These are phyloP conservation scores for Gadus macrocephalus DNA, from an alignment of 2,113 vertebrate genomes.

Conservation along the genomic window DNA sequence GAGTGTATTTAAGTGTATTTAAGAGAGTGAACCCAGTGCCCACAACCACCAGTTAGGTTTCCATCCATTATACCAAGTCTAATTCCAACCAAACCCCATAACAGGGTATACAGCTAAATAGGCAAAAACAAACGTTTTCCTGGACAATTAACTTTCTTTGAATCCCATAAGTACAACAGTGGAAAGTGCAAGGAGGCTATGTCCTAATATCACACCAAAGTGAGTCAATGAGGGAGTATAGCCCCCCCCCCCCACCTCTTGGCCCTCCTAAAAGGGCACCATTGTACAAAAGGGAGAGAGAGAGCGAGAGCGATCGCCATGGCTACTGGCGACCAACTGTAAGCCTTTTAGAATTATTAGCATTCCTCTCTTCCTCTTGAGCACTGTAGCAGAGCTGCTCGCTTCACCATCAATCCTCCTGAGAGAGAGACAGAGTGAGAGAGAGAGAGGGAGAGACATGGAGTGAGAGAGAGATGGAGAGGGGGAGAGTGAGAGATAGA, in stretches of 20 bases:
- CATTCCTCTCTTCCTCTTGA: constrained; percentile 75
- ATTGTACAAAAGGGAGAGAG: constrained; percentile 65
- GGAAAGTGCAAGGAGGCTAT: constrained; percentile 52
- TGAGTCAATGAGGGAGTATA: constrained; percentile 39
- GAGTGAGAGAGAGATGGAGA: no score
- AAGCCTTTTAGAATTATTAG: constrained; percentile 83
- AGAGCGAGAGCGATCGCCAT: constrained; percentile 72
- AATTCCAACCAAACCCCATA: constrained; percentile 20
- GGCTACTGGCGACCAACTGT: constrained; percentile 80
- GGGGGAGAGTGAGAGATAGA: no score
- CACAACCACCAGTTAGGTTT: neutral
- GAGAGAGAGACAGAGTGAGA: constrained; percentile 4
- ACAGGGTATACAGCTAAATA: constrained; percentile 14
- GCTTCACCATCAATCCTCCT: constrained; percentile 54
- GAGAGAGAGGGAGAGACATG: no score
- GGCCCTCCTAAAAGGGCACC: constrained; percentile 70
- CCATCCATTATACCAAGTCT: neutral
- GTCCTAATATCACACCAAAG: constrained; percentile 58
- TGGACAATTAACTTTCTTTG: constrained; percentile 35
- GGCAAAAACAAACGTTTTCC: neutral
- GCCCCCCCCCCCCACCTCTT: constrained; percentile 12
- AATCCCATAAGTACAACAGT: constrained; percentile 56
- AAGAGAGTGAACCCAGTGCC: neutral
- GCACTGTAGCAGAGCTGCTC: constrained; percentile 69
- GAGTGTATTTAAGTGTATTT: neutral